phyloP scores from a whole-genome alignment of 2,797 vertebrate species.

The Lerista edwardsae region DNA sequence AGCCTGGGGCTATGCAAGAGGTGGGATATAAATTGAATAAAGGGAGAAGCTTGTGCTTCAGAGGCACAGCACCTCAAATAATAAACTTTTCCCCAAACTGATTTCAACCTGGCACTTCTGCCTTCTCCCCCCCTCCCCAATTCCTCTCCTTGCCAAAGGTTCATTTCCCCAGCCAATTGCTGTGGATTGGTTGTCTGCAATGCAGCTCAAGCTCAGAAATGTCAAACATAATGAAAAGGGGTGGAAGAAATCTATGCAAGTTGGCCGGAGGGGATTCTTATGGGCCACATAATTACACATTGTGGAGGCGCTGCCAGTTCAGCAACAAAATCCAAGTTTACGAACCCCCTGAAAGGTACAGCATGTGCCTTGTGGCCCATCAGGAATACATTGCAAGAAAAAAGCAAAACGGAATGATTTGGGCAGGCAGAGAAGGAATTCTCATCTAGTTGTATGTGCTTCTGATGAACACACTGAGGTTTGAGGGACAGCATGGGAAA shows the following conservation, averaged over 20 bases:
- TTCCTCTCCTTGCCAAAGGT: conserved; percentile 39
- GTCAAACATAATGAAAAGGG: conserved; percentile 52
- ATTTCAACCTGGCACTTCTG: conserved; percentile 40
- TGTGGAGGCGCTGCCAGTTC: background rate
- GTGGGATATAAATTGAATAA: too few relatives aligned
- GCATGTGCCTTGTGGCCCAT: background rate
- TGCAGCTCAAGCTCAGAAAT: conserved; percentile 57
- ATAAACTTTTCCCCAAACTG: conserved; percentile 26
- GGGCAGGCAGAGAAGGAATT: background rate
- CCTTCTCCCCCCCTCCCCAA: background rate
- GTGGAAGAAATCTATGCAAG: background rate
- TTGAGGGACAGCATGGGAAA: background rate
- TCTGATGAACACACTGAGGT: background rate
- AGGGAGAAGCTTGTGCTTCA: background rate
- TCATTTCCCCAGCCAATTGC: conserved; percentile 48
- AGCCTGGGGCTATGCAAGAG: too few relatives aligned
- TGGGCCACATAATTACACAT: conserved; percentile 38
- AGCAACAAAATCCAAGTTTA: background rate
- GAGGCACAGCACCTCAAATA: conserved; percentile 1
- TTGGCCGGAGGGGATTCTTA: conserved; percentile 7
- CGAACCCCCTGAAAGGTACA: background rate
- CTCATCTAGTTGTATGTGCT: background rate
- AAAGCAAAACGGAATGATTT: background rate
- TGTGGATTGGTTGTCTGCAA: conserved; percentile 31
- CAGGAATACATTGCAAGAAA: background rate